Conservation (phyloP, 2,797 vertebrate genomes). For the Somateria mollissima region DNA sequence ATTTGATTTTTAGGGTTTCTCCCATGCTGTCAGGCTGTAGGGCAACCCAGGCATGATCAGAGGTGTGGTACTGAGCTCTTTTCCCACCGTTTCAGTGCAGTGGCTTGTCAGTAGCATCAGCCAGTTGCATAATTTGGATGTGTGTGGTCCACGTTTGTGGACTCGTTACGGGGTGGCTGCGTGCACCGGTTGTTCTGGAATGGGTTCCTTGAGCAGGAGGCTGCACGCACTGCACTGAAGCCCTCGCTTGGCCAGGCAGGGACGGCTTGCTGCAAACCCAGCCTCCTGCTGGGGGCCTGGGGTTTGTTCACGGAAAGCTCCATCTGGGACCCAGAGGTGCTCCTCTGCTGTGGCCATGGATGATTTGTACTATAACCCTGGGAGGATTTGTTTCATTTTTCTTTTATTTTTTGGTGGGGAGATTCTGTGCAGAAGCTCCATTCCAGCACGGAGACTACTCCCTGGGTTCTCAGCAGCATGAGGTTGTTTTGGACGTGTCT, state of each 20-base stretch:
- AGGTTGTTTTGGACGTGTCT: background rate
- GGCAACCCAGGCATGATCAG: background rate
- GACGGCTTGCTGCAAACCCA: accelerated
- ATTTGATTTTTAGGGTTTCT: background rate
- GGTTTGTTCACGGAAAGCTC: background rate
- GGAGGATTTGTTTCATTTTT: background rate
- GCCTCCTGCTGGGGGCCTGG: background rate
- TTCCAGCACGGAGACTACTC: background rate
- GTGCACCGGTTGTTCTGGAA: accelerated
- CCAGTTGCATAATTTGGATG: accelerated
- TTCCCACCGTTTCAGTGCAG: accelerated
- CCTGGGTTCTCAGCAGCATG: background rate
- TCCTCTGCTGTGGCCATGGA: accelerated
- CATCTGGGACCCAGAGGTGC: background rate
- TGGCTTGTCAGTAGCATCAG: background rate
- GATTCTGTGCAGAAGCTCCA: background rate
- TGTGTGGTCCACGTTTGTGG: accelerated
- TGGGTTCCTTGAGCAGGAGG: background rate
- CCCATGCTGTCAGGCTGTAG: background rate
- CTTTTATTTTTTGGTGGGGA: background rate
- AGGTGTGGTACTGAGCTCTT: background rate
- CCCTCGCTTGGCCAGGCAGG: background rate
- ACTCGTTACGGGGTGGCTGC: no score
- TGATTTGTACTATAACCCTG: background rate
- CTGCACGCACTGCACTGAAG: background rate